A percentile compares a stretch with the other conserved stretches of the same genome.
Conservation (phyloP, 2,888 invertebrate species). For the Tolmerus cingulatus region DNA sequence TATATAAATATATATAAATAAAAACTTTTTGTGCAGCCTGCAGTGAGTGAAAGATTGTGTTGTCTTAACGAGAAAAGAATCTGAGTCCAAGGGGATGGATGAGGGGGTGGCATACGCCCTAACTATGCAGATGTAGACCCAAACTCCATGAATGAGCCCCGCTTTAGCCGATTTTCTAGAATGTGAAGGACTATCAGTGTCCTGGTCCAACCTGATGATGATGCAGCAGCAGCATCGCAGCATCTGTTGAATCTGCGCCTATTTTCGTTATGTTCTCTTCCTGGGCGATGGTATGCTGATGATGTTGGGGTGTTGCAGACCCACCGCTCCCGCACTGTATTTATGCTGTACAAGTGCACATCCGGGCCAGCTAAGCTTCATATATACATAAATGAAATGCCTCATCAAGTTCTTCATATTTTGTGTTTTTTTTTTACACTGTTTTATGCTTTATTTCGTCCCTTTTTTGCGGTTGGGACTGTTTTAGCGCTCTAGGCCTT, state of each 20-base stretch:
- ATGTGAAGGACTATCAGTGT: background rate
- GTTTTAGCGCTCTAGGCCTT: background rate
- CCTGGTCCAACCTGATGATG: slow-evolving; percentile 4
- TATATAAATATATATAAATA: background rate
- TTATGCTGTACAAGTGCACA: background rate
- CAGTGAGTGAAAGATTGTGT: background rate
- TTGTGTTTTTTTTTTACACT: background rate
- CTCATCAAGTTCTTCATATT: background rate
- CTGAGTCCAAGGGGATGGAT: background rate
- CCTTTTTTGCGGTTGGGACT: background rate
- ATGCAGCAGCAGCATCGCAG: background rate
- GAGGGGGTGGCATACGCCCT: background rate
- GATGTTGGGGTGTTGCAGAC: background rate
- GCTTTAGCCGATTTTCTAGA: slow-evolving; percentile 14
- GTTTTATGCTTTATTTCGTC: background rate
- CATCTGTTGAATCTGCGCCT: background rate
- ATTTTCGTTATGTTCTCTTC: background rate
- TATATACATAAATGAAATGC: slow-evolving; percentile 3
- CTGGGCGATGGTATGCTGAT: background rate
- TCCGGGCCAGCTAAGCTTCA: slow-evolving; percentile 6
- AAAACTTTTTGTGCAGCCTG: background rate
- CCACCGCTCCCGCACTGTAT: background rate
- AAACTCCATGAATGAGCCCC: background rate
- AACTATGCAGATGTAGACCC: background rate
- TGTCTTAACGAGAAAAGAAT: slow-evolving; percentile 19